A percentile compares a stretch with the other conserved stretches of the same genome.
Evolutionary conservation across 2,888 invertebrate species (phyloP).

Genomic region (Megastigmus dorsalis): DNA sequence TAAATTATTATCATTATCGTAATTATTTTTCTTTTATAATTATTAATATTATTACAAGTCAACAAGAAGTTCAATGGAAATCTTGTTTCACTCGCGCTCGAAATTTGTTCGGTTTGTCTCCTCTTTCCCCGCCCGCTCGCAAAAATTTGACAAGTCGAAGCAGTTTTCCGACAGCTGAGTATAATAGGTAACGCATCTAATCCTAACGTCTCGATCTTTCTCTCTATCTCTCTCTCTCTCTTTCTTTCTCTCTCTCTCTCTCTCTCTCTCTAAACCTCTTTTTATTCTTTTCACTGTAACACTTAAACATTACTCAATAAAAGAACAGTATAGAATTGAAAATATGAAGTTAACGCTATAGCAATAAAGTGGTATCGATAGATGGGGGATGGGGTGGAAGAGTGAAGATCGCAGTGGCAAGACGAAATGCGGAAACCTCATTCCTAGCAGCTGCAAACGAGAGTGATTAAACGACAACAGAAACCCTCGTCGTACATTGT

Average conservation of each 20-base stretch:
- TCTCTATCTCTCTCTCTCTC: no score
- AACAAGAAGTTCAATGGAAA: constrained; percentile 65
- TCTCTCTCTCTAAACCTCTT: no score
- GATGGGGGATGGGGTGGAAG: no score
- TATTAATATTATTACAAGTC: constrained; percentile 55
- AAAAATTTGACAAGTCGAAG: background rate
- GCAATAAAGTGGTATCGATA: no score
- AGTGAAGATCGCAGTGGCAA: constrained; percentile 21
- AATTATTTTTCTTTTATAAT: constrained; percentile 18
- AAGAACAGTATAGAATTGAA: no score
- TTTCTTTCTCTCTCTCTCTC: no score
- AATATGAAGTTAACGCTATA: no score
- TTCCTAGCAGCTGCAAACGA: constrained; percentile 9
- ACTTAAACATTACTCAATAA: no score
- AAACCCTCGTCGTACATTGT: constrained; percentile 56
- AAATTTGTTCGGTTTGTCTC: background rate
- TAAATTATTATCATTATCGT: constrained; percentile 13
- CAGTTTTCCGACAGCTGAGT: constrained; percentile 10
- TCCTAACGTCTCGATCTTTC: no score
- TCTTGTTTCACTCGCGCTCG: constrained; percentile 18
- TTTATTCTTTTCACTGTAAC: no score
- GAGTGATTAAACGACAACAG: constrained; percentile 50
- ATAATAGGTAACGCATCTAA: constrained; percentile 20
- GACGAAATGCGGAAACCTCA: constrained; percentile 31
- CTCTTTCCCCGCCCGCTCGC: background rate